A percentile compares a stretch with the other conserved stretches of the same genome.
These are phyloP conservation scores for Microtus oregoni DNA, from an alignment of 2,113 vertebrate genomes.

Conservation along the genomic window DNA sequence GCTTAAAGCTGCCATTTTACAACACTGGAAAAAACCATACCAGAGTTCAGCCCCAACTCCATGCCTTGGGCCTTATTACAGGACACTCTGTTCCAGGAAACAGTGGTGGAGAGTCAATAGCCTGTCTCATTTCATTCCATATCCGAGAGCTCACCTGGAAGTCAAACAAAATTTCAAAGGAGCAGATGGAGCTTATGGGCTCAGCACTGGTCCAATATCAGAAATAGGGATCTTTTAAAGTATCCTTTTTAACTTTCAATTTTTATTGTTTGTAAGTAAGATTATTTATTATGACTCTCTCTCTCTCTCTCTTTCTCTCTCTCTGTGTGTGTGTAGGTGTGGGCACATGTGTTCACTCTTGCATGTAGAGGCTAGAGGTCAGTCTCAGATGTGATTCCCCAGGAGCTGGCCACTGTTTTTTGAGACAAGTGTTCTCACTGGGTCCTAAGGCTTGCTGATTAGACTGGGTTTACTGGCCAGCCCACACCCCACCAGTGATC, in stretches of 20 bases:
- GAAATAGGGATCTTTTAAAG: not conserved
- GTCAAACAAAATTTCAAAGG: not conserved
- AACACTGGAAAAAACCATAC: not conserved
- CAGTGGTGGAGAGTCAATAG: not conserved
- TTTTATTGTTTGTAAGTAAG: not conserved
- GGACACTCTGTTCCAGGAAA: not conserved
- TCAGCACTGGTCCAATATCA: not conserved
- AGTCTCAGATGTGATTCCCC: not conserved
- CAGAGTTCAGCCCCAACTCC: not conserved
- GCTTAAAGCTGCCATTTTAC: not conserved
- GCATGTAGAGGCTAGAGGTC: not conserved
- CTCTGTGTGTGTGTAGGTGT: not conserved
- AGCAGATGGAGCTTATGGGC: not conserved
- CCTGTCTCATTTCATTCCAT: not conserved
- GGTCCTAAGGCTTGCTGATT: not conserved
- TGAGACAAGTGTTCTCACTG: not conserved
- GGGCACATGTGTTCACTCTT: not conserved
- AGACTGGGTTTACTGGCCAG: not conserved
- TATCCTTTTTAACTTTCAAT: not conserved
- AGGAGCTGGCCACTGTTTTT: not conserved
- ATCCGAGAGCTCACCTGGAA: conserved; percentile 3
- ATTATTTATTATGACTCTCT: not conserved
- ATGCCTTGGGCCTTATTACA: not conserved
- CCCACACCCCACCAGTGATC: too few relatives aligned
- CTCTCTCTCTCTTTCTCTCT: too few relatives aligned